Evolutionary conservation across 2,113 vertebrate species (phyloP).

Genomic region (human (Homo sapiens)): DNA sequence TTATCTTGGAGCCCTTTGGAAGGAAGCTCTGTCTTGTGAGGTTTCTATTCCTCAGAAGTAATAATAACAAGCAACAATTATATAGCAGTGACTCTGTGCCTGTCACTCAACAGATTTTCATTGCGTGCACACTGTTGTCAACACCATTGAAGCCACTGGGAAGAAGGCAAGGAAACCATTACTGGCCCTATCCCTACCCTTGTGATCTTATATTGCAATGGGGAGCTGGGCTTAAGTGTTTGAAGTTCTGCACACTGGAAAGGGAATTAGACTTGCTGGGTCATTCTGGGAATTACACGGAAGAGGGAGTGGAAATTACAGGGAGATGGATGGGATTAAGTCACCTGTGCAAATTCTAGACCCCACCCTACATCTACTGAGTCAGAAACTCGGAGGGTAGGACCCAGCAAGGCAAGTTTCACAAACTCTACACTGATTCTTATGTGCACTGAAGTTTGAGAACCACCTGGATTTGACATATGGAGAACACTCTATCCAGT

Average conservation of each 20-base stretch:
- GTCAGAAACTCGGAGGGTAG: not conserved
- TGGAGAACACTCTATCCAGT: not conserved
- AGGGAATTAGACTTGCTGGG: not conserved
- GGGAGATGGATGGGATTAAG: not conserved
- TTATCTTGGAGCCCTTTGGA: not conserved
- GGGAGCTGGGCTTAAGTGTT: not conserved
- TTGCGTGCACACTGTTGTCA: not conserved
- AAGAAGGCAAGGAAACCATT: not conserved
- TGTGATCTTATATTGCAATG: not conserved
- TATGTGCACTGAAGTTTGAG: not conserved
- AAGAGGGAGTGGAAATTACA: not conserved
- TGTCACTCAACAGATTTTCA: not conserved
- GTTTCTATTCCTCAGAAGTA: slow-evolving; percentile 37
- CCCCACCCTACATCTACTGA: not conserved
- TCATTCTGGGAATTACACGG: not conserved
- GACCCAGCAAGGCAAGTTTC: not conserved
- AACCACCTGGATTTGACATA: not conserved
- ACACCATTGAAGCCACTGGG: not conserved
- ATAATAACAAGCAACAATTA: not conserved
- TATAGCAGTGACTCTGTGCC: not conserved
- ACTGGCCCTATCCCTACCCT: not conserved
- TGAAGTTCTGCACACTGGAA: not conserved
- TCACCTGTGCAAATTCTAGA: not conserved
- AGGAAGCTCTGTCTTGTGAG: not conserved
- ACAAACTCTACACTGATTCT: not conserved